Conservation (phyloP, 1,140 invertebrate genomes). For the Phymorhynchus buccinoides region DNA sequence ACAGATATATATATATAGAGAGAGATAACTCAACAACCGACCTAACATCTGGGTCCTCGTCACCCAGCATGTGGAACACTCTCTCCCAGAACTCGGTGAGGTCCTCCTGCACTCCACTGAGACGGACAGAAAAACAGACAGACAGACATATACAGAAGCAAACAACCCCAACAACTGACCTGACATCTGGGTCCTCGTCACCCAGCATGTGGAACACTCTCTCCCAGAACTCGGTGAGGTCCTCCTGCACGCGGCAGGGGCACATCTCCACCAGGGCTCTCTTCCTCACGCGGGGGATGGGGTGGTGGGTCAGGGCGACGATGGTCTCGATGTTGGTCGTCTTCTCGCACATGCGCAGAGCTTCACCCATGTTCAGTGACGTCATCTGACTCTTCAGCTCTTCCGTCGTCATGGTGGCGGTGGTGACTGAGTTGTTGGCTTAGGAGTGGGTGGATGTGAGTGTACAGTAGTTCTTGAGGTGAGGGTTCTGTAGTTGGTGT, state of each 20-base stretch:
- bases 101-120: conserved; percentile 69
- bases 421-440: neutral
- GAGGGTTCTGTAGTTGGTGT: too few relatives aligned
- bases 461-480: too few relatives aligned
- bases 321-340: conserved; percentile 69
- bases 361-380: conserved; percentile 46
- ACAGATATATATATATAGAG: too few relatives aligned
- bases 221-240: conserved; percentile 69
- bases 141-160: too few relatives aligned
- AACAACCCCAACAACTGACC: too few relatives aligned
- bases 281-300: conserved; percentile 57
- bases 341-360: conserved; percentile 61
- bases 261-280: conserved; percentile 70
- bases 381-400: conserved; percentile 24
- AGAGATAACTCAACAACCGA: neutral
- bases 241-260: conserved; percentile 69
- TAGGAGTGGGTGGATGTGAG: too few relatives aligned
- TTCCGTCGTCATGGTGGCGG: neutral
- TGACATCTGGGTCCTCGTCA: conserved; percentile 62
- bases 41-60: conserved; percentile 63
- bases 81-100: conserved; percentile 69
- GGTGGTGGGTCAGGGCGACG: conserved; percentile 65
- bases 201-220: conserved; percentile 68
- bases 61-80: conserved; percentile 68
- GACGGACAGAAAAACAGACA: too few relatives aligned